These are phyloP conservation scores for Marmota flaviventris DNA, from an alignment of 2,113 vertebrate species.

Conservation along the genomic window DNA sequence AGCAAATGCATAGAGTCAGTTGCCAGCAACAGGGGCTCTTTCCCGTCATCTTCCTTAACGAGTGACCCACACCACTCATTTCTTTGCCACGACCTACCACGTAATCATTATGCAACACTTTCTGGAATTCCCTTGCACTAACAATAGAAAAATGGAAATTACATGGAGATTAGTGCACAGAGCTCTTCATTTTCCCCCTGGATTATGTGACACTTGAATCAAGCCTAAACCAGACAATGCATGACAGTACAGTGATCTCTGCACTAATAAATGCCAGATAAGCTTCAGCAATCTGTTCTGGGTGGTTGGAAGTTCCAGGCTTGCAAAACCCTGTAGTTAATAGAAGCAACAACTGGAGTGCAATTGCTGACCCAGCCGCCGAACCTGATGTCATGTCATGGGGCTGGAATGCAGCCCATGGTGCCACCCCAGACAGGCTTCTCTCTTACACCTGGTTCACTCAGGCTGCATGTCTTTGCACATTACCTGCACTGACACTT, in stretches of 20 bases:
- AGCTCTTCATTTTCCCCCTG: slow-evolving; percentile 13
- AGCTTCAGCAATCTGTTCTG: not conserved
- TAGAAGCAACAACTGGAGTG: slow-evolving; percentile 65
- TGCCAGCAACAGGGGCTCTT: not conserved
- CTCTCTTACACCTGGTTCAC: slow-evolving; percentile 48
- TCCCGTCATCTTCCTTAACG: not conserved
- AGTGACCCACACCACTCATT: not conserved
- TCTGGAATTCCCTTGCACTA: slow-evolving; percentile 54
- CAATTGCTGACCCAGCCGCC: slow-evolving; percentile 62
- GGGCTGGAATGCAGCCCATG: slow-evolving; percentile 70
- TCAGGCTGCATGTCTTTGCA: not conserved
- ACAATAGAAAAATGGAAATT: slow-evolving; percentile 50
- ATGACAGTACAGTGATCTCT: slow-evolving; percentile 58
- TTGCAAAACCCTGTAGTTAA: slow-evolving; percentile 80
- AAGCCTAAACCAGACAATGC: slow-evolving; percentile 64
- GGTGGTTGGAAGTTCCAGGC: slow-evolving; percentile 76
- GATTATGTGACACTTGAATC: slow-evolving; percentile 42
- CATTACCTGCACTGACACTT: not conserved
- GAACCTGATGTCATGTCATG: slow-evolving; percentile 41
- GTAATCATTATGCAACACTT: slow-evolving; percentile 2
- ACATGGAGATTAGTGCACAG: not conserved
- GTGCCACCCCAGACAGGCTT: accelerated
- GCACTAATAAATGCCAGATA: not conserved
- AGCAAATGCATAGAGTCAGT: not conserved
- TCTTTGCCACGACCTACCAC: not conserved